Evolutionary conservation across 2,888 invertebrate genomes (phyloP).

Genomic region (Drosophila buzzatii): DNA sequence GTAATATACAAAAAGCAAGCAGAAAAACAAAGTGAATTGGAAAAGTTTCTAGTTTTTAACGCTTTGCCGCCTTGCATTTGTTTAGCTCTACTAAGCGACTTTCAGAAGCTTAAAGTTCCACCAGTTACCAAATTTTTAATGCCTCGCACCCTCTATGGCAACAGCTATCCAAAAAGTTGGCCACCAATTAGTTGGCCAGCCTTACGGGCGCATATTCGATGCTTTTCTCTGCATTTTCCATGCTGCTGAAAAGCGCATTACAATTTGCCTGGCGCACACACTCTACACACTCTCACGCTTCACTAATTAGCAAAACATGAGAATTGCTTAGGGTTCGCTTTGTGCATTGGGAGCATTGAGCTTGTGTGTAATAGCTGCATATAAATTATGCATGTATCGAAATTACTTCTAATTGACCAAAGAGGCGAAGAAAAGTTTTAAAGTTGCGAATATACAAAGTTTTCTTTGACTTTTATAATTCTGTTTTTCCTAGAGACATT

Average conservation of each 20-base stretch:
- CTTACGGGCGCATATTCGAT: slow-evolving; percentile 26
- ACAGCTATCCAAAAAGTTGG: slow-evolving; percentile 47
- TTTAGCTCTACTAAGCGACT: slow-evolving; percentile 60
- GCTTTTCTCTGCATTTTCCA: slow-evolving; percentile 14
- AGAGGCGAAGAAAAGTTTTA: background rate
- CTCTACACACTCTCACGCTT: slow-evolving; percentile 17
- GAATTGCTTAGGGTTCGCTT: slow-evolving; percentile 32
- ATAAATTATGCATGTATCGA: background rate
- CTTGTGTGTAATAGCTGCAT: background rate
- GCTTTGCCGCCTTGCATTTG: slow-evolving; percentile 75
- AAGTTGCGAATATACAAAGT: background rate
- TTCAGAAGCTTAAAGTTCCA: slow-evolving; percentile 58
- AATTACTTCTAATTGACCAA: background rate
- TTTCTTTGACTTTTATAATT: background rate
- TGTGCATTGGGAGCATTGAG: background rate
- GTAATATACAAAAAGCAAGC: slow-evolving; percentile 37
- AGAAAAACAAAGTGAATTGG: slow-evolving; percentile 61
- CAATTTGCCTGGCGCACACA: slow-evolving; percentile 30
- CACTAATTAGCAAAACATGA: slow-evolving; percentile 53
- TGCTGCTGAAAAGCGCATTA: slow-evolving; percentile 39
- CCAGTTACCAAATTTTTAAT: slow-evolving; percentile 24
- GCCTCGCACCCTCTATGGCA: background rate
- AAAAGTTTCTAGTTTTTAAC: slow-evolving; percentile 76
- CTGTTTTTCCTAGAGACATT: no score
- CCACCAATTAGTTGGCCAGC: slow-evolving; percentile 60